Evolutionary conservation across 37 sponge, comb jelly and placozoan species (phyloP).

Genomic region (Eunapius fragilis): DNA sequence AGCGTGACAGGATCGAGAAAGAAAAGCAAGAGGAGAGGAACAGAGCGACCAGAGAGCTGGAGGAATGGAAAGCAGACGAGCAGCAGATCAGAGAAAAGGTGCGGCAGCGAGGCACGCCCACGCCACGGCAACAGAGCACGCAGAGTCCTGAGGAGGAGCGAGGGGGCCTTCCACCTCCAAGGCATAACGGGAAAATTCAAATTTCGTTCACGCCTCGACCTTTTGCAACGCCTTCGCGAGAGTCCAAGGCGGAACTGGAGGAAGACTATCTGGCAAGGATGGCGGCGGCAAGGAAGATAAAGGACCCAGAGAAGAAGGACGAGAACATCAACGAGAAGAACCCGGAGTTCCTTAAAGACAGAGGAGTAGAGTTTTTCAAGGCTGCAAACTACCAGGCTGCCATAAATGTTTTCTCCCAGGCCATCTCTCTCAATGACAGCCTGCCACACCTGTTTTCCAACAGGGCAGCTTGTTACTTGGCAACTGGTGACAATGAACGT

Average conservation of each 20-base stretch:
- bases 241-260: conserved; percentile 83
- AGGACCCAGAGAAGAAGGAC: conserved; percentile 19
- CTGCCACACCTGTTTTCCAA: conserved; percentile 88
- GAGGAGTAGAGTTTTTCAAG: conserved; percentile 85
- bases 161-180: conserved; percentile 50
- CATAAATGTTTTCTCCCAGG: conserved; percentile 92
- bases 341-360: conserved; percentile 94
- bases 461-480: conserved; percentile 84
- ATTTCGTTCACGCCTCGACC: conserved; percentile 90
- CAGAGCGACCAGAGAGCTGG: conserved; percentile 66
- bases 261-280: conserved; percentile 95
- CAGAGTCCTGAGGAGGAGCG: background rate
- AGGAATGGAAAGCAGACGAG: conserved; percentile 66
- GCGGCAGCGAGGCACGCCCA: background rate
- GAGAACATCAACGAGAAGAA: conserved; percentile 81
- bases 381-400: conserved; percentile 85
- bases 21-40: conserved; percentile 89
- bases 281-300: conserved; percentile 85
- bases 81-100: background rate
- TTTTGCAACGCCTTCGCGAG: conserved; percentile 94
- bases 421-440: conserved; percentile 69
- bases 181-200: conserved; percentile 69
- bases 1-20: conserved; percentile 65
- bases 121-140: background rate
- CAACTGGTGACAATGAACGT: conserved; percentile 38